These are phyloP conservation scores for Corydoras sp. DNA, from an alignment of 2,113 vertebrate genomes.

Conservation along the genomic window DNA sequence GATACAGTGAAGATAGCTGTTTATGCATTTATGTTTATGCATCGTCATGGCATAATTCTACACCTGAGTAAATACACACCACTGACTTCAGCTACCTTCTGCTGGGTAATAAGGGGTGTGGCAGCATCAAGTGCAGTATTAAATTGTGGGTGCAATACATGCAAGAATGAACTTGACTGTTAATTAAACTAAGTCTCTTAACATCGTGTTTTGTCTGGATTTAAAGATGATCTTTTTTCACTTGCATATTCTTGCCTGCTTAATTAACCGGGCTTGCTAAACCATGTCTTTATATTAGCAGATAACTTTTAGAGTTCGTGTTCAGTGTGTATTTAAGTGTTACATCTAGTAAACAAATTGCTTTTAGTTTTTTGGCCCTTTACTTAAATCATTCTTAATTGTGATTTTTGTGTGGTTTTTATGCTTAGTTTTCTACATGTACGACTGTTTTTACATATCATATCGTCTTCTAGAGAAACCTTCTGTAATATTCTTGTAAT, in stretches of 20 bases:
- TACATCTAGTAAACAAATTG: too few species aligned
- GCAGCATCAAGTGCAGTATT: not conserved
- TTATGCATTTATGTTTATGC: not conserved
- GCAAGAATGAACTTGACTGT: slow-evolving; percentile 18
- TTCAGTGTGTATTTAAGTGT: slow-evolving; percentile 11
- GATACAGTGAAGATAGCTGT: not conserved
- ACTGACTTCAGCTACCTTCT: not conserved
- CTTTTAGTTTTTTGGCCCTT: slow-evolving; percentile 14
- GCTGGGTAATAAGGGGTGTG: slow-evolving; percentile 6
- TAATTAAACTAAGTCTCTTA: not conserved
- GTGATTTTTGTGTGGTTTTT: not conserved
- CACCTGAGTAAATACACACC: not conserved
- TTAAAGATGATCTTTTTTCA: not conserved
- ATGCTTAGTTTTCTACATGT: slow-evolving; percentile 6
- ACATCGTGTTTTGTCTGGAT: slow-evolving; percentile 6
- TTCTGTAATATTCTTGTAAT: too few species aligned
- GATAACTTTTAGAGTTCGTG: slow-evolving; percentile 5
- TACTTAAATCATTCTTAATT: too few species aligned
- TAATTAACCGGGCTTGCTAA: not conserved
- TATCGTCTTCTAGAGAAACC: too few species aligned
- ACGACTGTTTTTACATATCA: not conserved
- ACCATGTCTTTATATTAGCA: not conserved
- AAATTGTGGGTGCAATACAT: not conserved
- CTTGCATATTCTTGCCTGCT: not conserved
- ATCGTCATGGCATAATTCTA: not conserved